Evolutionary conservation across 2,797 vertebrate genomes (phyloP).

Genomic region (Xerus rutilus): DNA sequence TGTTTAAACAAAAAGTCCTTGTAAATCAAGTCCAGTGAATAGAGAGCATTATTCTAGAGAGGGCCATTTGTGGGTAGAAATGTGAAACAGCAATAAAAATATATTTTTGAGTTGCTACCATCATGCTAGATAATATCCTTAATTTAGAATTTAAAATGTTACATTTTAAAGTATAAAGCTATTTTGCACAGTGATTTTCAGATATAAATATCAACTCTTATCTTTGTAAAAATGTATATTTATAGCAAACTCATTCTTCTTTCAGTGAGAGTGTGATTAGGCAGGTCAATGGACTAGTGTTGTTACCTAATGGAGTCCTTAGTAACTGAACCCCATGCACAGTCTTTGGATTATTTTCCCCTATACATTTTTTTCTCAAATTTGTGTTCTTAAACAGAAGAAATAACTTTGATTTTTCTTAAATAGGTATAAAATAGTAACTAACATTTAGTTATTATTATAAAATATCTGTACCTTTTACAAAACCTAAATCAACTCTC

Average conservation of each 20-base stretch:
- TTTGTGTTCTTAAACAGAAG: neutral
- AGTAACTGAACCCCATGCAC: neutral
- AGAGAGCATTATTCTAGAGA: neutral
- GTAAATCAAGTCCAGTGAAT: neutral
- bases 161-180: neutral
- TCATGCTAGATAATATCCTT: neutral
- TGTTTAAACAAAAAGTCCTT: neutral
- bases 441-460: neutral
- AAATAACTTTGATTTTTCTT: neutral
- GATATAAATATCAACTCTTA: neutral
- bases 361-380: neutral
- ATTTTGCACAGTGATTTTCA: neutral
- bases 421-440: neutral
- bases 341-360: neutral
- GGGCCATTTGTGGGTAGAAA: neutral
- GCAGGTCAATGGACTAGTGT: neutral
- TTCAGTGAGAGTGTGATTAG: neutral
- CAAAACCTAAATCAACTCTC: neutral
- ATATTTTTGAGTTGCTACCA: neutral
- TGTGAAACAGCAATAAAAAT: neutral
- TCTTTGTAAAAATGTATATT: neutral
- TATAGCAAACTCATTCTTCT: neutral
- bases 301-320: neutral
- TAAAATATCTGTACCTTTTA: neutral
- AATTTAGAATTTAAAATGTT: neutral